Conservation (phyloP, 2,888 invertebrate genomes). For the Chaetogeoica ovagalla region DNA sequence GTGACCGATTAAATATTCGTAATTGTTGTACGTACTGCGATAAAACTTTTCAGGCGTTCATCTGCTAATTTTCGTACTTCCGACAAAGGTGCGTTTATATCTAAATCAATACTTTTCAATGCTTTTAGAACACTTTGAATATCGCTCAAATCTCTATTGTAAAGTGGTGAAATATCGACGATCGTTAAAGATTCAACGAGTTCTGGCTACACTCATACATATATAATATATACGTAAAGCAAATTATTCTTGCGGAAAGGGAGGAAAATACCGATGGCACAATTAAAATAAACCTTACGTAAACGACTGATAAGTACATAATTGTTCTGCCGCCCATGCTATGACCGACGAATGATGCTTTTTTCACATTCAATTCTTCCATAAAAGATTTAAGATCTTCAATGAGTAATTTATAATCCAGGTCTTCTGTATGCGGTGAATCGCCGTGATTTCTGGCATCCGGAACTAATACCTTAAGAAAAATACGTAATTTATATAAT, state of each 20-base stretch:
- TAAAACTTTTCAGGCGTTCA: slow-evolving; percentile 63
- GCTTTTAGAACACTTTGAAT: slow-evolving; percentile 71
- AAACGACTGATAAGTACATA: slow-evolving; percentile 79
- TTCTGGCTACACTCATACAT: slow-evolving; percentile 42
- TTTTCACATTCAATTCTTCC: slow-evolving; percentile 67
- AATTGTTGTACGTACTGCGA: slow-evolving; percentile 44
- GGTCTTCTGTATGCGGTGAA: slow-evolving; percentile 76
- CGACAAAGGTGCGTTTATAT: slow-evolving; percentile 68
- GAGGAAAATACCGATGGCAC: neutral
- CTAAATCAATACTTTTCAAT: slow-evolving; percentile 67
- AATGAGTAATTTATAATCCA: slow-evolving; percentile 75
- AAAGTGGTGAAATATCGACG: slow-evolving; percentile 73
- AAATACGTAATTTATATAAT: no score
- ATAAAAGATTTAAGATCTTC: slow-evolving; percentile 73
- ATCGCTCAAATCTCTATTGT: slow-evolving; percentile 66
- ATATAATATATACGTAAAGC: neutral
- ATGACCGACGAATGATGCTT: slow-evolving; percentile 79
- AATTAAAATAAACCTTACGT: slow-evolving; percentile 61
- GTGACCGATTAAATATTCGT: no score
- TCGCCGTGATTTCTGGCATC: slow-evolving; percentile 96
- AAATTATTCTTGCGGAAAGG: neutral
- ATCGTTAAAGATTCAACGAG: slow-evolving; percentile 69
- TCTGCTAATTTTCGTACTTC: slow-evolving; percentile 72
- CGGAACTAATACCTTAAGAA: slow-evolving; percentile 67
- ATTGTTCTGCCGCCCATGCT: slow-evolving; percentile 94